phyloP scores from a whole-genome alignment of 2,797 vertebrate species.

The Gouania willdenowi region DNA sequence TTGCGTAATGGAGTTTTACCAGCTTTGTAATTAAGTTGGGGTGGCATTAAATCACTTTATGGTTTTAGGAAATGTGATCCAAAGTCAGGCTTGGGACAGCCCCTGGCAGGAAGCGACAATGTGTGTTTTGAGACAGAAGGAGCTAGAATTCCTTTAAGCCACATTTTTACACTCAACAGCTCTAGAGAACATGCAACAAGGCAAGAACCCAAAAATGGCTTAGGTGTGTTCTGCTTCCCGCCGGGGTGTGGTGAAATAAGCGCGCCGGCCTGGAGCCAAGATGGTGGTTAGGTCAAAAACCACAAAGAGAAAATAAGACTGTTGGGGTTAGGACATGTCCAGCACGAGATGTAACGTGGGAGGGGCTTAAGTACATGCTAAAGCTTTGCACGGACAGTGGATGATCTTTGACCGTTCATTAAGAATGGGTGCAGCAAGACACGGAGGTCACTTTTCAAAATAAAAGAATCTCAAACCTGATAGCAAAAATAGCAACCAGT shows the following conservation, averaged over 20 bases:
- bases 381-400: constrained; percentile 48
- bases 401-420: constrained; percentile 21
- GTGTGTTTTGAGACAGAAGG: constrained; percentile 25
- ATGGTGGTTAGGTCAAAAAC: constrained; percentile 52
- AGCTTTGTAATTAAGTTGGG: constrained; percentile 32
- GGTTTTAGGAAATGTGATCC: constrained; percentile 48
- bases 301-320: constrained; percentile 65
- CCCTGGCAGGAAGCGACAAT: constrained; percentile 41
- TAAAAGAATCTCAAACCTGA: background rate
- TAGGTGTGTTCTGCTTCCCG: constrained; percentile 64
- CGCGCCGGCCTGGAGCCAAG: constrained; percentile 61
- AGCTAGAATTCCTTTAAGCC: constrained; percentile 56
- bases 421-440: constrained; percentile 10
- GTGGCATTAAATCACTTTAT: constrained; percentile 51
- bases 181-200: constrained; percentile 44
- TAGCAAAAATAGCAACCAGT: too few relatives aligned
- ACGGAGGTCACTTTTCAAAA: constrained; percentile 21
- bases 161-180: constrained; percentile 48
- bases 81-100: constrained; percentile 26
- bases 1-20: constrained; percentile 35
- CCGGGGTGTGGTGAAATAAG: constrained; percentile 51
- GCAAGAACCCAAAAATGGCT: constrained; percentile 56
- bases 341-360: constrained; percentile 52
- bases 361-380: constrained; percentile 49
- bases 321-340: constrained; percentile 36